A percentile compares a stretch with the other conserved stretches of the same genome.
Conservation (phyloP, 2,113 vertebrate species). For the Taxidea taxus region DNA sequence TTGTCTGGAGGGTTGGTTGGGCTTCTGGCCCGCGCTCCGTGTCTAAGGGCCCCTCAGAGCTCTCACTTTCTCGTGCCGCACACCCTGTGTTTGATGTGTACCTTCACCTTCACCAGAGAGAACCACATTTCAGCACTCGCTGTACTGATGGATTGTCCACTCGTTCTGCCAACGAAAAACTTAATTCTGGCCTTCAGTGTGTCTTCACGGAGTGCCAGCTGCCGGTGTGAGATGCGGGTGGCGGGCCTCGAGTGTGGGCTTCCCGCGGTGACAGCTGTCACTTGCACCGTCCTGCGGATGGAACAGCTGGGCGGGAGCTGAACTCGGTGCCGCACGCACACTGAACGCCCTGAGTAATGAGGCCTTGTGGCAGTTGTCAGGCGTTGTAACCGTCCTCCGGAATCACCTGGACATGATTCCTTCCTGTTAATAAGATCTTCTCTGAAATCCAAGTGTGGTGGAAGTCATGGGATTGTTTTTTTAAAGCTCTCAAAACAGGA, state of each 20-base stretch:
- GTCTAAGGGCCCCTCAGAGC: background rate
- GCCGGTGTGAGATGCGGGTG: background rate
- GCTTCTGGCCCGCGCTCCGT: background rate
- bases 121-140: background rate
- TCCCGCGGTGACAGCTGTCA: background rate
- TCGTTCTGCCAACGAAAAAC: background rate
- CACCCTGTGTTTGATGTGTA: background rate
- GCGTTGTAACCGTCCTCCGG: background rate
- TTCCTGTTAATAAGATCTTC: background rate
- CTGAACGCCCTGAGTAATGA: background rate
- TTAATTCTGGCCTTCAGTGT: background rate
- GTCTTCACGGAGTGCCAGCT: background rate
- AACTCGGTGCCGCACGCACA: background rate
- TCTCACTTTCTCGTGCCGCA: background rate
- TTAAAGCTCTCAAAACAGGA: background rate
- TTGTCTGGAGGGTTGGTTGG: background rate
- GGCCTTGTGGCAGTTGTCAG: background rate
- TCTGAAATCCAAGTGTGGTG: background rate
- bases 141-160: background rate
- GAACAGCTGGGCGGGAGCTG: background rate
- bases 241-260: background rate
- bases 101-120: background rate
- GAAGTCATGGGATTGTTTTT: background rate
- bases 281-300: background rate
- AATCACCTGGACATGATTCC: background rate